Evolutionary conservation across 1,140 invertebrate species (phyloP).

Genomic region (Nymphalis io): DNA sequence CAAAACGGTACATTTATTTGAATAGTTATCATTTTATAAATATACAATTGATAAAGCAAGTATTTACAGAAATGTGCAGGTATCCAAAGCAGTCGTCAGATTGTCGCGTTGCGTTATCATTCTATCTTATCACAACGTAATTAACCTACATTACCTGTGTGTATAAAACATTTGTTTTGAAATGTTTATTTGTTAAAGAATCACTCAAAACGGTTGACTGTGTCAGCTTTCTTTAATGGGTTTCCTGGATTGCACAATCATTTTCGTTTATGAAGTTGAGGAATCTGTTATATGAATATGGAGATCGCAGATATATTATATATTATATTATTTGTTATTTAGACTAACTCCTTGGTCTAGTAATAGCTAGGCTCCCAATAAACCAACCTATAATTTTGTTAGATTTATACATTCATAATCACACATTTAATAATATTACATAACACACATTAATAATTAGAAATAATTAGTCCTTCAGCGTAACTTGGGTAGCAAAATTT

Average conservation of each 20-base stretch:
- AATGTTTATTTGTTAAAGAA: constrained; percentile 63
- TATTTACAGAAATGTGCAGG: constrained; percentile 29
- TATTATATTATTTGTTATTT: no score
- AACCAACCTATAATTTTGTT: no score
- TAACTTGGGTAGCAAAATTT: neutral
- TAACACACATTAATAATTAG: no score
- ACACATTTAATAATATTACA: no score
- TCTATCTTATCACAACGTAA: constrained; percentile 62
- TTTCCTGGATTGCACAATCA: constrained; percentile 40
- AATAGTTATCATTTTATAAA: constrained; percentile 29
- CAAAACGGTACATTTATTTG: constrained; percentile 1
- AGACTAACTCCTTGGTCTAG: no score
- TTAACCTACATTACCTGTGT: constrained; percentile 59
- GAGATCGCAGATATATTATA: no score
- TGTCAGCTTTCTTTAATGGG: constrained; percentile 50
- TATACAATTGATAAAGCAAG: constrained; percentile 27
- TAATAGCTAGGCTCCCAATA: no score
- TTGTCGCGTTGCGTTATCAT: constrained; percentile 41
- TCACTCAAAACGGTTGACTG: constrained; percentile 53
- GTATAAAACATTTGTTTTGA: constrained; percentile 62
- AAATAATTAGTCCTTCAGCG: no score
- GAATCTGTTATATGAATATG: no score
- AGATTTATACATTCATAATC: no score
- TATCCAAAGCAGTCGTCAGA: constrained; percentile 30
- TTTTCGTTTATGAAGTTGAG: neutral